These are phyloP conservation scores for Dolichoris vasculosae DNA, from an alignment of 1,140 invertebrate species.

Conservation along the genomic window DNA sequence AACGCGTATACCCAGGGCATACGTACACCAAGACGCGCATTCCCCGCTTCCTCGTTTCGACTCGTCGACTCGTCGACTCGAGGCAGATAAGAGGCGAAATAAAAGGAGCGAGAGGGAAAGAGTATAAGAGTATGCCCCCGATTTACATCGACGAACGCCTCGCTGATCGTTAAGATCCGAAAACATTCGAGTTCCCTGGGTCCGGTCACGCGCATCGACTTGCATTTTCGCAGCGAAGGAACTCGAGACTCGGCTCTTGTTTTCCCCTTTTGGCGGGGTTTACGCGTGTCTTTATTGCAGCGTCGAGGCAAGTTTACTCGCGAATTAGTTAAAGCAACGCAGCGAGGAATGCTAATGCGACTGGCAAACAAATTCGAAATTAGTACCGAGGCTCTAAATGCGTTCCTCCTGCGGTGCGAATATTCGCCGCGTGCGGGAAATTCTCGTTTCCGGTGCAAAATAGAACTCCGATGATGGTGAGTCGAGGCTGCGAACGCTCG, in stretches of 20 bases:
- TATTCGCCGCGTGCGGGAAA: not conserved
- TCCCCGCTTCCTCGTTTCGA: not conserved
- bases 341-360: constrained; percentile 38
- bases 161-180: not conserved
- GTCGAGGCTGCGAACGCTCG: too few relatives aligned
- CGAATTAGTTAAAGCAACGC: not conserved
- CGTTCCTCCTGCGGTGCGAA: not conserved
- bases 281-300: constrained; percentile 31
- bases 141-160: too few relatives aligned
- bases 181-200: not conserved
- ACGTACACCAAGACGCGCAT: not conserved
- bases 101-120: too few relatives aligned
- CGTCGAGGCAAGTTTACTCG: constrained; percentile 3
- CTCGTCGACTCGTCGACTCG: too few relatives aligned
- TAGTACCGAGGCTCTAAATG: constrained; percentile 35
- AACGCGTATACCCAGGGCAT: too few relatives aligned
- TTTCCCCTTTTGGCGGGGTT: constrained; percentile 14
- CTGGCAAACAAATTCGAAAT: constrained; percentile 27
- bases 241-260: not conserved
- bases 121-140: too few relatives aligned
- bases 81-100: not conserved
- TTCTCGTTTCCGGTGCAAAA: not conserved
- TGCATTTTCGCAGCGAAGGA: not conserved
- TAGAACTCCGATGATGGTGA: too few relatives aligned
- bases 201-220: constrained; percentile 17